Base-by-base conservation (phyloP, 2,113 vertebrate genomes). In the Corythornis madagascariensis region DNA sequence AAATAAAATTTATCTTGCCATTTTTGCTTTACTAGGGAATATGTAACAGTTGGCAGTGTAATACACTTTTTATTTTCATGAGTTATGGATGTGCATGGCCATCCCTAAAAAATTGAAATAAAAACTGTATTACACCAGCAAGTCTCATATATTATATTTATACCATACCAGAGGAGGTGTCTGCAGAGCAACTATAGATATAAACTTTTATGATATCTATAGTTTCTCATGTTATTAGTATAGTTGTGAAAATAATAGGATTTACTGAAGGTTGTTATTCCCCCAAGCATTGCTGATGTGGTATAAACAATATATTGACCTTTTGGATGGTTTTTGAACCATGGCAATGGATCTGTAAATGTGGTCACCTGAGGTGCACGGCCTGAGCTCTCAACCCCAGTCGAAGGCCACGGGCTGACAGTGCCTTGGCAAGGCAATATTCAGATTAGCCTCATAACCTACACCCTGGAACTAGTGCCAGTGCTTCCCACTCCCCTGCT, bases 71-170 rank as follows among this genome's bases (percentile, higher is more conserved):
- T 97, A 97, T 97, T 97, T 97, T 95, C 95, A 89, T 97, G 97
- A 97, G 96, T 97, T 97, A 97, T 96, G 93, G 96, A 96, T 96
- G 95, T 96, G 96, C 95, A 95, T 95, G 96, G 95, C 94, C 93
- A 97, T 96, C 95, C 95, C 95, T 97, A 97, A 97, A 97, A 97
- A 97, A 95, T 88, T 96, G 96, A 97, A 97, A 97, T 97, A 97
- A 97, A 97, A 97, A 95, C 94, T 95, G 94, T 96, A 97, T 97
- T 96, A 96, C 95, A 96, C 96, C 83, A 13, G 95, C 95, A 97
- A 97, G 95, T 92, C 95, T 97, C 96, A 96, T 97, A 97, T 96
- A 97, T 96, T 97, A 97, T 97, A 96, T 97, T 97, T 97, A 97
- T 96, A 96, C 81, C 95, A 97, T 97, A 97, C 91, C 95, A 96